Conservation (phyloP, 2,888 invertebrate species). For the Arctia plantaginis region DNA sequence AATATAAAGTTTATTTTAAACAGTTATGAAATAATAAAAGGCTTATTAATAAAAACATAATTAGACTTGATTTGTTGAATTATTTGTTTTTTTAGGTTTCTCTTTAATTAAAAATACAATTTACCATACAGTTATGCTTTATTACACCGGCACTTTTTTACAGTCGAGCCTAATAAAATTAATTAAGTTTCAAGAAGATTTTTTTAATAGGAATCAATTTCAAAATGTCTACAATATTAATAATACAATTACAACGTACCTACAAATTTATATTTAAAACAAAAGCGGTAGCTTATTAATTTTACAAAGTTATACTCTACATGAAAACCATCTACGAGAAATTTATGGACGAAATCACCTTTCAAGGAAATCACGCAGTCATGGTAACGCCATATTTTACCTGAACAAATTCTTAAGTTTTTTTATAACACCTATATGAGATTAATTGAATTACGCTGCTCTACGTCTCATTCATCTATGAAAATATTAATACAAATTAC, state of each 20-base stretch:
- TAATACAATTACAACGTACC: background rate
- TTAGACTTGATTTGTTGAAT: too few species aligned
- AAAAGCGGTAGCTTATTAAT: background rate
- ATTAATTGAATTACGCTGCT: slow-evolving; percentile 1
- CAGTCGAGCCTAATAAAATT: too few species aligned
- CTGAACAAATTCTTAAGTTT: background rate
- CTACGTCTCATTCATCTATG: background rate
- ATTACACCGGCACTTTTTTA: too few species aligned
- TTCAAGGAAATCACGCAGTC: slow-evolving; percentile 3
- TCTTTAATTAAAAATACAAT: too few species aligned
- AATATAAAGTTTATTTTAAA: too few species aligned
- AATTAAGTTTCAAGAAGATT: too few species aligned
- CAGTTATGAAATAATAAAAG: too few species aligned
- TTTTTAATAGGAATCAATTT: too few species aligned
- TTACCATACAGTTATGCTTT: too few species aligned
- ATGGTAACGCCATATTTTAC: slow-evolving; percentile 1
- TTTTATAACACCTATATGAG: background rate
- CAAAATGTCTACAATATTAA: too few species aligned
- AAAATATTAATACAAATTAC: background rate
- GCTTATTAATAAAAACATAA: too few species aligned
- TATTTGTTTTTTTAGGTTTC: too few species aligned
- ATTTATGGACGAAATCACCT: background rate
- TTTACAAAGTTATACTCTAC: background rate
- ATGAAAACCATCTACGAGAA: background rate
- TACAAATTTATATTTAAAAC: background rate